Conservation (phyloP, 2,888 invertebrate species). For the Candidula unifasciata region DNA sequence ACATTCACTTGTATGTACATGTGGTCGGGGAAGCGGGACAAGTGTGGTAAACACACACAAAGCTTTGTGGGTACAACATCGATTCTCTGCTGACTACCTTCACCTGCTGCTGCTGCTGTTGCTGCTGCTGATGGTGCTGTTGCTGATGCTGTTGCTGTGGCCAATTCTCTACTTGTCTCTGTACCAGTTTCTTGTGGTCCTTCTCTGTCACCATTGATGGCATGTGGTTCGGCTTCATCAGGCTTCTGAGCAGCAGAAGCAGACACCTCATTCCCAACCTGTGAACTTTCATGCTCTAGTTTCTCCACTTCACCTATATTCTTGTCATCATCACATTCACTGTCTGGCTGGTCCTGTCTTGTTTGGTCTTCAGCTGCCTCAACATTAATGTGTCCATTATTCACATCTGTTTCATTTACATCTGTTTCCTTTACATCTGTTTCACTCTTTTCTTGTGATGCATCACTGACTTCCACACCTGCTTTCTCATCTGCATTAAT, state of each 20-base stretch:
- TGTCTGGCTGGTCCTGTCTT: background rate
- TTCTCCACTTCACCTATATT: background rate
- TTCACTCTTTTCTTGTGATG: slow-evolving; percentile 44
- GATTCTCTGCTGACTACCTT: slow-evolving; percentile 40
- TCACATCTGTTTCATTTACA: slow-evolving; percentile 38
- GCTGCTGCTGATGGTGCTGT: too few species aligned
- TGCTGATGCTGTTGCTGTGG: background rate
- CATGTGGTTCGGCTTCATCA: background rate
- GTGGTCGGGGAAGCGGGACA: background rate
- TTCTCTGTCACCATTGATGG: background rate
- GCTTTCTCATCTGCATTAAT: background rate
- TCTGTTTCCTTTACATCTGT: slow-evolving; percentile 40
- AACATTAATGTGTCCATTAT: slow-evolving; percentile 6
- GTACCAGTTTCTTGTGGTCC: background rate
- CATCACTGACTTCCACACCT: background rate
- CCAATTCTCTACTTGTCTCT: background rate
- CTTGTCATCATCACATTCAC: background rate
- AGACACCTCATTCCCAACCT: background rate
- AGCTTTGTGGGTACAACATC: slow-evolving; percentile 41
- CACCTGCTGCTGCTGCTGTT: background rate
- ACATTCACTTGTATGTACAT: too few species aligned
- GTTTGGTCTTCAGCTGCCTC: slow-evolving; percentile 33
- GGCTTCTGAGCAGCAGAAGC: background rate
- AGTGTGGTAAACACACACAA: background rate
- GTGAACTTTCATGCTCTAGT: background rate